phyloP scores from a whole-genome alignment of 2,113 vertebrate genomes.

The Forbesichthys papilliferus region DNA sequence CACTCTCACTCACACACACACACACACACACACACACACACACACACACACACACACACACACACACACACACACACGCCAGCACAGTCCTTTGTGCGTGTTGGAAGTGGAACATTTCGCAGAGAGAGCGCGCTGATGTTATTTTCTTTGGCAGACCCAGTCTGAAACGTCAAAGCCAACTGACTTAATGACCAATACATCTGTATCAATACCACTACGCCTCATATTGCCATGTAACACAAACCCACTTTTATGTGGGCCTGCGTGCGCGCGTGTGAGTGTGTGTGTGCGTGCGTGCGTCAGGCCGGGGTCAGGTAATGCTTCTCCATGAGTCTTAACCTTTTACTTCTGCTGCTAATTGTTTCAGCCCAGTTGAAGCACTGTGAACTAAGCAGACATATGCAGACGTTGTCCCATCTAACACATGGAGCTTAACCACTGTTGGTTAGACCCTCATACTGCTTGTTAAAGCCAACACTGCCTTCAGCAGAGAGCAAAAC shows the following conservation, averaged over 20 bases:
- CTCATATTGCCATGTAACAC: slow-evolving; percentile 70
- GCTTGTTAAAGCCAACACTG: no score
- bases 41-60: no score
- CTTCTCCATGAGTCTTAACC: slow-evolving; percentile 57
- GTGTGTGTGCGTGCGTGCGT: not conserved
- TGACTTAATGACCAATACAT: slow-evolving; percentile 81
- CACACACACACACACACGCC: no score
- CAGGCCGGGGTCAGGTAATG: slow-evolving; percentile 39
- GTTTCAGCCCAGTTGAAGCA: not conserved
- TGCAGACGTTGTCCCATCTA: no score
- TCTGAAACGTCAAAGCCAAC: slow-evolving; percentile 69
- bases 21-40: no score
- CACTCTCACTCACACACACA: no score
- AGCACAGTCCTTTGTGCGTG: slow-evolving; percentile 46
- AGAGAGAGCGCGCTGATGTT: slow-evolving; percentile 50
- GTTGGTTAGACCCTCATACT: no score
- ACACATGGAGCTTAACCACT: no score
- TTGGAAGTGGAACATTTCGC: slow-evolving; percentile 67
- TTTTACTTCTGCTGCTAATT: slow-evolving; percentile 57
- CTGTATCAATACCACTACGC: slow-evolving; percentile 76
- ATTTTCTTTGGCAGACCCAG: slow-evolving; percentile 74
- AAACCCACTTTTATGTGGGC: slow-evolving; percentile 50
- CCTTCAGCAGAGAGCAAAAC: no score
- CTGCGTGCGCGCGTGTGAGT: not conserved
- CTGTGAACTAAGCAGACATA: no score